Conservation (phyloP, 2,888 invertebrate species). For the Drosophila antonietae region DNA sequence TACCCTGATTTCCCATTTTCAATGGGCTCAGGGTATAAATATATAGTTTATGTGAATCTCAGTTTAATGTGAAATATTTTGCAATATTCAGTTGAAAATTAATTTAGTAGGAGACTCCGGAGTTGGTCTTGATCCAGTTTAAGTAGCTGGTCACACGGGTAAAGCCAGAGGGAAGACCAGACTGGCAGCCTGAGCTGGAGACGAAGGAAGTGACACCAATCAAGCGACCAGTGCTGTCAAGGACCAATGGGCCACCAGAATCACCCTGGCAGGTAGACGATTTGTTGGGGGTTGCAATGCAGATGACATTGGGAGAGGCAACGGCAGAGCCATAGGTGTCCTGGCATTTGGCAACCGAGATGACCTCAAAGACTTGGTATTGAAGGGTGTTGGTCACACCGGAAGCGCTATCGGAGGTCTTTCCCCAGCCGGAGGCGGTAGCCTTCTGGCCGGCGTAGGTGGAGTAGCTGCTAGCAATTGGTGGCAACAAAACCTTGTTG, state of each 20-base stretch:
- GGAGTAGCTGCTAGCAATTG: constrained; percentile 56
- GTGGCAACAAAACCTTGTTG: constrained; percentile 59
- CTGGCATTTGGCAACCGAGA: constrained; percentile 76
- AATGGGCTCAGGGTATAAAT: no score
- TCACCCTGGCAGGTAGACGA: constrained; percentile 80
- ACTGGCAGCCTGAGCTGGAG: constrained; percentile 55
- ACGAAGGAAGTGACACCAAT: constrained; percentile 79
- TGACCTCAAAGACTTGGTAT: constrained; percentile 73
- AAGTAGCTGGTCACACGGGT: constrained; percentile 70
- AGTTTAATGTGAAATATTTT: constrained; percentile 30
- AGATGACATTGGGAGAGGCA: constrained; percentile 59
- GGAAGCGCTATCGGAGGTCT: constrained; percentile 61
- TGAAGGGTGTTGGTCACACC: constrained; percentile 77
- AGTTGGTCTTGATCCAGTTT: constrained; percentile 70
- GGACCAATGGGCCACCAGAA: constrained; percentile 81
- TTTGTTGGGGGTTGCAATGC: constrained; percentile 65
- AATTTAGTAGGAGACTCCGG: constrained; percentile 59
- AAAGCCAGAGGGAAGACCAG: constrained; percentile 67
- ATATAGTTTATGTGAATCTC: background rate
- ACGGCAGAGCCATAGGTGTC: constrained; percentile 47
- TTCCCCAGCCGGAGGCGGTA: constrained; percentile 85
- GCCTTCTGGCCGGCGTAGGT: constrained; percentile 77
- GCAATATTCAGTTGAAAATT: constrained; percentile 3
- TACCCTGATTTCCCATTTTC: no score
- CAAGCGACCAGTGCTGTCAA: constrained; percentile 30